These are phyloP conservation scores for Andricus quercusramuli DNA, from an alignment of 2,888 invertebrate species.

Conservation along the genomic window DNA sequence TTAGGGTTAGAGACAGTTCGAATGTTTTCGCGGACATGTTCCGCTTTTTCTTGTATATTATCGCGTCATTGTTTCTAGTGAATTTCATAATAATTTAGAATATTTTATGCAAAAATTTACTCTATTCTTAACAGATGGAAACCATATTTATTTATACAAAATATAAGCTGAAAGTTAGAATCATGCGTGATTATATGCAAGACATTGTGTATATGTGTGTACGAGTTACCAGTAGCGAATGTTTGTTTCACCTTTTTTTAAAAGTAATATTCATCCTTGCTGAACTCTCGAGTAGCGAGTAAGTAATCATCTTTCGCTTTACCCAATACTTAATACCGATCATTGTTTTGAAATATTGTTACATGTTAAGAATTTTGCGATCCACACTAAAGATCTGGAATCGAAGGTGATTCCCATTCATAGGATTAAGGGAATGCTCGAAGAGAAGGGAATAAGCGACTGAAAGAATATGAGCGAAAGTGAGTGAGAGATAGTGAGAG, in stretches of 20 bases:
- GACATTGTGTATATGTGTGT: conserved; percentile 60
- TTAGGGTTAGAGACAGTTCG: conserved; percentile 50
- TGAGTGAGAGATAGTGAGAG: conserved; percentile 44
- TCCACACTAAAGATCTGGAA: conserved; percentile 50
- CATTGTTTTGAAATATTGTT: conserved; percentile 45
- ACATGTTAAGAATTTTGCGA: conserved; percentile 50
- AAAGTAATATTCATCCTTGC: conserved; percentile 32
- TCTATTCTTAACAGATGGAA: neutral
- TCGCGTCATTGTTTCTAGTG: neutral
- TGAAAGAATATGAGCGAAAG: conserved; percentile 37
- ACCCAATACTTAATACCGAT: conserved; percentile 3
- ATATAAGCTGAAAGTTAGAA: neutral
- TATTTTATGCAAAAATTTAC: neutral
- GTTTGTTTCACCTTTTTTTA: conserved; percentile 48
- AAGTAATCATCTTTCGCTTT: conserved; percentile 23
- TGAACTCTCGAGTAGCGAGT: conserved; percentile 31
- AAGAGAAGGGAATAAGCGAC: conserved; percentile 49
- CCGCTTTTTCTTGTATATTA: neutral
- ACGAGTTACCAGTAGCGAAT: conserved; percentile 66
- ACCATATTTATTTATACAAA: neutral
- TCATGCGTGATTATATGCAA: neutral
- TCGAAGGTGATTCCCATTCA: conserved; percentile 48
- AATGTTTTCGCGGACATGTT: conserved; percentile 47
- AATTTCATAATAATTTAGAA: neutral
- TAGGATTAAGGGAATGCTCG: conserved; percentile 55